A percentile compares a stretch with the other conserved stretches of the same genome.
phyloP scores from a whole-genome alignment of 2,888 invertebrate genomes.

The Trachelus stipa region DNA sequence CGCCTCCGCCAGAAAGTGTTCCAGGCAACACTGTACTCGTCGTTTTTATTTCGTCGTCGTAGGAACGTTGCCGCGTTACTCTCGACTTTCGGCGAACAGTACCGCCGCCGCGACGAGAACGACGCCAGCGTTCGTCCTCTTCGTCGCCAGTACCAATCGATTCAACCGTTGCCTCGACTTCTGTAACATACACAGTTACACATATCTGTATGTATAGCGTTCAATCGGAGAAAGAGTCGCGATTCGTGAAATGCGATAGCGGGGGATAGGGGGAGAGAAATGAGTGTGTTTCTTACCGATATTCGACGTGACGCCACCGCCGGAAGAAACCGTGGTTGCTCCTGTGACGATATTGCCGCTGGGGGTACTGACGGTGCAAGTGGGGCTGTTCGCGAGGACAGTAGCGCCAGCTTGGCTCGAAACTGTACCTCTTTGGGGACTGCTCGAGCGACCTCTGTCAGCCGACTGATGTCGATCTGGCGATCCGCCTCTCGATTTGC shows the following conservation, averaged over 20 bases:
- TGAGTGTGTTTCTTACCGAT: no score
- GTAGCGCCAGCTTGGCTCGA: no score
- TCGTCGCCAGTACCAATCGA: slow-evolving; percentile 66
- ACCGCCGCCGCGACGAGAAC: slow-evolving; percentile 45
- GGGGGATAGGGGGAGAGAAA: no score
- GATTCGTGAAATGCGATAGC: no score
- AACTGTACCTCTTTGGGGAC: slow-evolving; percentile 50
- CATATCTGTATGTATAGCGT: no score
- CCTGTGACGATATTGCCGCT: no score
- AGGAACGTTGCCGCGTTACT: slow-evolving; percentile 83
- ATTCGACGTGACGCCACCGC: no score
- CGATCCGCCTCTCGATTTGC: slow-evolving; percentile 61
- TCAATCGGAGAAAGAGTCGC: neutral
- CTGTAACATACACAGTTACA: slow-evolving; percentile 1
- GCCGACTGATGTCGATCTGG: slow-evolving; percentile 63
- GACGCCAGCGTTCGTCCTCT: slow-evolving; percentile 62
- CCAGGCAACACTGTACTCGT: slow-evolving; percentile 38
- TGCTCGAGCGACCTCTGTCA: slow-evolving; percentile 51
- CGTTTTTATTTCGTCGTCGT: slow-evolving; percentile 81
- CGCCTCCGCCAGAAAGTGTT: slow-evolving; percentile 30
- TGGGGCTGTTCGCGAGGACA: no score
- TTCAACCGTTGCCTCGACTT: slow-evolving; percentile 30
- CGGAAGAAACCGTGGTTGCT: no score
- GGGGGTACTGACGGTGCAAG: no score
- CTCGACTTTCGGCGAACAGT: slow-evolving; percentile 71